Evolutionary conservation across 2,797 vertebrate genomes (phyloP), one percentile per base, ranked within the genome.

Genomic region (Amblyraja radiata): DNA sequence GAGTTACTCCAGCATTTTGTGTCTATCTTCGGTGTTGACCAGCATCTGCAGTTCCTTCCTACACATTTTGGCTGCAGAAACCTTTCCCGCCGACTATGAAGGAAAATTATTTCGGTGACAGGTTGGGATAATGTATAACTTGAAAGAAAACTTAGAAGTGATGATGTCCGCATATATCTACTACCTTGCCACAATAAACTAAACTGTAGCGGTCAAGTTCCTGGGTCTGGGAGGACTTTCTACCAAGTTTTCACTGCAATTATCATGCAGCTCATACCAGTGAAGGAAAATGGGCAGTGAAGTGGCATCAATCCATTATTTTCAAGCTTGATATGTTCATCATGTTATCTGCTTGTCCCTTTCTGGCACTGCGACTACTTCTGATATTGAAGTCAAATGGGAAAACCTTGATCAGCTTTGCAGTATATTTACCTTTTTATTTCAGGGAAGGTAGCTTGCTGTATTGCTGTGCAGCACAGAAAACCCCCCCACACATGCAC

Each of bases 401-500:
- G 39, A 90, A 90, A 90, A 21, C 28, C 88, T 23, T 7, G 36
- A 71, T 9, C 88, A 46, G 21, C 21, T 7, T 23, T 39, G 71
- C 68, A 3, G 10, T 90, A 65, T 11, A 90, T 39, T 68, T 58
- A 7, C 61, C 10, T 65, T 32, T 68, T 90, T 65, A 32, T 36
- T 74, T 91, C 9, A 3, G 36, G 68, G 28, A 73, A 74, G 68
- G 21, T 23, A 91, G 36, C 39, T 91, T 68, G 0, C 68, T 74
- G 36, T 91, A 68, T 46, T 54, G 32, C 90, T 74, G 36, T 74
- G 14, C 36, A 46, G 10, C 68, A 28, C 36, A 93, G 78, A 73
- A 46, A 61, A 58, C 94, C 95, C 95, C 95, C 96, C 96, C 21
- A 16, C 65, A 68, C 10, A 96, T 95, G 95, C 96, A 96, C 95